phyloP scores from a whole-genome alignment of 2,113 vertebrate genomes.

The Glaucomys volans region DNA sequence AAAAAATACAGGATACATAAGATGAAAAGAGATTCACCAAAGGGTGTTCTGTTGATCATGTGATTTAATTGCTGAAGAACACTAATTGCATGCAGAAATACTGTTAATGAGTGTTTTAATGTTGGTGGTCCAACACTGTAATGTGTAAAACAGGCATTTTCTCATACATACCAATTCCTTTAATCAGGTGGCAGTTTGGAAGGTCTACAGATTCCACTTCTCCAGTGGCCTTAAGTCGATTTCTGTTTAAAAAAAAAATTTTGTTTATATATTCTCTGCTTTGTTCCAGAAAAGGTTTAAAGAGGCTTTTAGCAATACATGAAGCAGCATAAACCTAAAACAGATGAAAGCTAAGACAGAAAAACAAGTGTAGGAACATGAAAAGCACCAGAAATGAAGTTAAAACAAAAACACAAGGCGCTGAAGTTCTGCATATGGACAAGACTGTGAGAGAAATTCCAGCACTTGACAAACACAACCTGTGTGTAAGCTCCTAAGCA shows the following conservation, averaged over 20 bases:
- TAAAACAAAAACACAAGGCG: background rate
- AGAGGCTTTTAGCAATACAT: constrained; percentile 25
- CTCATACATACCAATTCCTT: constrained; percentile 88
- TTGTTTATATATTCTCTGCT: constrained; percentile 33
- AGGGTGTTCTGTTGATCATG: background rate
- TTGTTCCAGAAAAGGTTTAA: constrained; percentile 34
- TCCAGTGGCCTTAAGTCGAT: constrained; percentile 82
- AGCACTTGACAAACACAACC: background rate
- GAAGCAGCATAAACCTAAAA: constrained; percentile 49
- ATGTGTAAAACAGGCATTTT: background rate
- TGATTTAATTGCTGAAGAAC: background rate
- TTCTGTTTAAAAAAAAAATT: constrained; percentile 76
- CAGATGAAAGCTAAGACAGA: background rate
- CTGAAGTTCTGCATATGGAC: background rate
- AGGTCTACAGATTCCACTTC: constrained; percentile 83
- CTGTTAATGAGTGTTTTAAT: background rate
- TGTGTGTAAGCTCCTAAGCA: background rate
- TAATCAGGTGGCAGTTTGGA: constrained; percentile 87
- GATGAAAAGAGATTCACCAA: background rate
- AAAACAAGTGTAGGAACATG: background rate
- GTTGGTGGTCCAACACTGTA: background rate
- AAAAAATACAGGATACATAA: background rate
- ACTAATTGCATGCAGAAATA: background rate
- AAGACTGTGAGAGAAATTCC: background rate
- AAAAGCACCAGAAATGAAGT: constrained; percentile 44